Evolutionary conservation across 1,140 invertebrate species (phyloP).

Genomic region (Bemisia tabaci): DNA sequence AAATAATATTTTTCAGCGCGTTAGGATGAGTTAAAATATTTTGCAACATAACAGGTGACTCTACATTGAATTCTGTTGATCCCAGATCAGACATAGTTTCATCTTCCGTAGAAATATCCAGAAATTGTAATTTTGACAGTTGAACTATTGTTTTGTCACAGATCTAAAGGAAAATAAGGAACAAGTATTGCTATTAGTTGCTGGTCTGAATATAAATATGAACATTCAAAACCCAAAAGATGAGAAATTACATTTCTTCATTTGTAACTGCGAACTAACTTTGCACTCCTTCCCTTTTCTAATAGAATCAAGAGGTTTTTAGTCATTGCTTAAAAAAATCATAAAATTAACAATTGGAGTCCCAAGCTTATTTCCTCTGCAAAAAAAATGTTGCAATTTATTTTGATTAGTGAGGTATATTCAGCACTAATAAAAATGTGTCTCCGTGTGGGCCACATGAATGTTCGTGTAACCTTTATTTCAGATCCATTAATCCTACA

Average conservation of each 20-base stretch:
- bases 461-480: too few relatives aligned
- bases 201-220: too few relatives aligned
- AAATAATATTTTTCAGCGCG: neutral
- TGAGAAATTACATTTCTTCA: neutral
- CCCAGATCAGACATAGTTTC: neutral
- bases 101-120: neutral
- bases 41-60: neutral
- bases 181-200: too few relatives aligned
- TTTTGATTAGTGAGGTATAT: too few relatives aligned
- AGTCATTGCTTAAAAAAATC: too few relatives aligned
- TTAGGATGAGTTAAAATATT: neutral
- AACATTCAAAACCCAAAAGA: neutral
- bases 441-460: too few relatives aligned
- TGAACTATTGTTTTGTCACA: neutral
- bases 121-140: neutral
- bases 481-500: too few relatives aligned
- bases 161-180: neutral
- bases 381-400: too few relatives aligned
- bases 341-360: too few relatives aligned
- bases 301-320: too few relatives aligned
- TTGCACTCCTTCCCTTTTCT: neutral
- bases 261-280: neutral
- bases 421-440: too few relatives aligned
- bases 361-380: too few relatives aligned
- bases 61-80: neutral